Conservation (phyloP, 2,113 vertebrate genomes). For the Tinamus guttatus region DNA sequence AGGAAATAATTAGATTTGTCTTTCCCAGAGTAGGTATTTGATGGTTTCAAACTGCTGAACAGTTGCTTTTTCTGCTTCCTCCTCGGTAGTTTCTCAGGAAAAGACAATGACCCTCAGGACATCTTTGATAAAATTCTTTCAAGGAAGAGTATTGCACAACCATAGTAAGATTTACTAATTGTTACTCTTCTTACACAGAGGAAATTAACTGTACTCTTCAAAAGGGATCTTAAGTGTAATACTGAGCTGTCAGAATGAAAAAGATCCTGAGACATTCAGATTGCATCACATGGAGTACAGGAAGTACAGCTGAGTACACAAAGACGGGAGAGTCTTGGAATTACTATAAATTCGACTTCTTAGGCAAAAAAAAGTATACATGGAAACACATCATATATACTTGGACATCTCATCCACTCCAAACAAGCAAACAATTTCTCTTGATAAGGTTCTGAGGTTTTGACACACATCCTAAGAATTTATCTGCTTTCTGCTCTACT, state of each 20-base stretch:
- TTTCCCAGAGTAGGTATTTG: slow-evolving; percentile 55
- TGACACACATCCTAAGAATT: neutral
- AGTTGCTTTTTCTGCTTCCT: slow-evolving; percentile 55
- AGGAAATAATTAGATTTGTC: slow-evolving; percentile 59
- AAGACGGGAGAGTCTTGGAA: neutral
- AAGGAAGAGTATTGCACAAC: neutral
- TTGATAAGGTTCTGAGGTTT: neutral
- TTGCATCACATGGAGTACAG: neutral
- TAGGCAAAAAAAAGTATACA: neutral
- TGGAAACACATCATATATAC: neutral
- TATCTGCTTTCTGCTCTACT: neutral
- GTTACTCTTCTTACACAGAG: slow-evolving; percentile 2
- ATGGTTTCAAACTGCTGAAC: neutral
- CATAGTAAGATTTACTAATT: neutral
- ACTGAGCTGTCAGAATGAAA: slow-evolving; percentile 25
- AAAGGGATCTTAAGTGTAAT: slow-evolving; percentile 11
- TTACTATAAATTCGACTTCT: neutral
- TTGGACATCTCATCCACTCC: neutral
- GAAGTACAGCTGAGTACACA: neutral
- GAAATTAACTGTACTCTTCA: neutral
- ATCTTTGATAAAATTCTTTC: neutral
- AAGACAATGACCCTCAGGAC: neutral
- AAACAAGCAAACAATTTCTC: neutral
- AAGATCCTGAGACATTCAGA: neutral
- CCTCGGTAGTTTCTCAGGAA: slow-evolving; percentile 51